Evolutionary conservation across 2,113 vertebrate genomes (phyloP).

Genomic region (Corythoichthys haematopterus): DNA sequence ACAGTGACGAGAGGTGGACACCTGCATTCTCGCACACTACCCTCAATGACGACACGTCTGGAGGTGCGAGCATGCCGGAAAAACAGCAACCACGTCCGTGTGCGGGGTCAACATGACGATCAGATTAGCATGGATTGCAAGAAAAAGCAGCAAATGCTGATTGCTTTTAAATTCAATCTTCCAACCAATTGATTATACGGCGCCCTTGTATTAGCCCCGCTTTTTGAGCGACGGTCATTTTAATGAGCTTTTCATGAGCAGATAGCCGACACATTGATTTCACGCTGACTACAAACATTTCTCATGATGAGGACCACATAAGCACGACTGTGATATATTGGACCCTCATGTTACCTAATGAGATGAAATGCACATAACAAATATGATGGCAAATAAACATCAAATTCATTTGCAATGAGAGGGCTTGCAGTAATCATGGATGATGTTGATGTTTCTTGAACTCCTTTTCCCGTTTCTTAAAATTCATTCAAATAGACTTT

Average conservation of each 20-base stretch:
- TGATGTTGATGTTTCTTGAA: no score
- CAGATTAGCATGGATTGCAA: conserved; percentile 68
- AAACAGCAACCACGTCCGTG: not conserved
- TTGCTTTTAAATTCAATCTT: conserved; percentile 74
- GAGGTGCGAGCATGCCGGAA: conserved; percentile 46
- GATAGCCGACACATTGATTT: not conserved
- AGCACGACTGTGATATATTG: not conserved
- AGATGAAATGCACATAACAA: not conserved
- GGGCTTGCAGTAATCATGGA: no score
- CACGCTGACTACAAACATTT: not conserved
- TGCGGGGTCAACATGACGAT: conserved; percentile 68
- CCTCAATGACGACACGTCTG: conserved; percentile 34
- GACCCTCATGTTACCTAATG: not conserved
- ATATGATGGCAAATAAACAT: not conserved
- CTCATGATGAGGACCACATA: not conserved
- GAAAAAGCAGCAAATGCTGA: conserved; percentile 61
- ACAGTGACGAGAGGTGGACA: not conserved
- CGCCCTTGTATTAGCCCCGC: conserved; percentile 57
- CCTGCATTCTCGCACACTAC: conserved; percentile 21
- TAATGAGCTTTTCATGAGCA: conserved; percentile 64
- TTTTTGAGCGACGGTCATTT: conserved; percentile 61
- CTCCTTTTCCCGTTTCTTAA: no score
- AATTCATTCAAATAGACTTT: no score
- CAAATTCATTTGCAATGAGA: no score
- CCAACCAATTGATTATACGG: conserved; percentile 63